A percentile compares a stretch with the other conserved stretches of the same genome.
Conservation (phyloP, 92 coral and sea anemone species). For the Montipora capitata region DNA sequence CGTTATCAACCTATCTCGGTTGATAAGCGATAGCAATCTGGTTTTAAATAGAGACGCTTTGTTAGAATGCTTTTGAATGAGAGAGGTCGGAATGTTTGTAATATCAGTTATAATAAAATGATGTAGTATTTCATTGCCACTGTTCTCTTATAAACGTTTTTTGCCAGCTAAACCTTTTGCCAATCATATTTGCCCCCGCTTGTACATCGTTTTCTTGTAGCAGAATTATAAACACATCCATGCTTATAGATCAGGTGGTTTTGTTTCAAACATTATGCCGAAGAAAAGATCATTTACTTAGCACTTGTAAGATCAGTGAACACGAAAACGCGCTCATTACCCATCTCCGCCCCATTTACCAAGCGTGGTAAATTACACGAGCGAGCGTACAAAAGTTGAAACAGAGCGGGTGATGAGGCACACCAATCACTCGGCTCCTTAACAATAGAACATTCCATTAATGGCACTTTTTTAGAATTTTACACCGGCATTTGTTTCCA, state of each 20-base stretch:
- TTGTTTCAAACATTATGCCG: conserved; percentile 35
- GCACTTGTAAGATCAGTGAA: conserved; percentile 18
- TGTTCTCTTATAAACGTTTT: no score
- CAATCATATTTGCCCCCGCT: neutral
- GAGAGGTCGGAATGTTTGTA: neutral
- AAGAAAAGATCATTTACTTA: neutral
- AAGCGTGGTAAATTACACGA: neutral
- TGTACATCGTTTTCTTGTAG: no score
- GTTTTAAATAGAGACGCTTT: neutral
- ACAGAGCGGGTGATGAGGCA: neutral
- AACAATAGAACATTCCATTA: neutral
- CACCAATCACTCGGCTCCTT: no score
- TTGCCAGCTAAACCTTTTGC: neutral
- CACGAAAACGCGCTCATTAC: neutral
- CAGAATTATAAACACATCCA: neutral
- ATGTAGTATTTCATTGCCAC: neutral
- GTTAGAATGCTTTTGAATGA: neutral
- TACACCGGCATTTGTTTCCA: no score
- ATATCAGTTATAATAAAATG: neutral
- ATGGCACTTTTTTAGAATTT: neutral
- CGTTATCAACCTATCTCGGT: no score
- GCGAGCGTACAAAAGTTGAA: conserved; percentile 10
- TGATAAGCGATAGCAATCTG: no score
- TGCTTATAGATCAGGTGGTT: neutral
- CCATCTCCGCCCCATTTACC: neutral